Evolutionary conservation across 1,140 invertebrate species (phyloP), one percentile per base, ranked within the genome.

Genomic region (Chironomus tepperi): DNA sequence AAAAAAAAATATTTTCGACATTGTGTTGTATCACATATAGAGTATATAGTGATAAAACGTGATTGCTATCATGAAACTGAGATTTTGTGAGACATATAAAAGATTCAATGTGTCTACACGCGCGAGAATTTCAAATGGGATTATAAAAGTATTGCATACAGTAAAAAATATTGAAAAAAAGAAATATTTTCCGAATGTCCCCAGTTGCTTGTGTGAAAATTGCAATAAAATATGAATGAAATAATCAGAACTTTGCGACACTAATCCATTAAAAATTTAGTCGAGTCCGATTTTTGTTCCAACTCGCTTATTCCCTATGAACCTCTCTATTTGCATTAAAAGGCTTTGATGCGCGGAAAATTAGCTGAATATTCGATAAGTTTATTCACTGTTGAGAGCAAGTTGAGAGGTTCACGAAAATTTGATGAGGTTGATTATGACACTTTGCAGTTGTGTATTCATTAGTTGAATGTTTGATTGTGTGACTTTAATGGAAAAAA

Each of bases 251-350:
- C 16, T 70, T 8, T 70, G 65, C 65, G 65, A 70, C 65, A 70
- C 9, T 70, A 19, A 70, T 70, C 65, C 65, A 70, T 70, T 70
- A 70, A 70, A 70, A 70, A 70, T 70, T 70, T 19, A 70, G 12
- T 70, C 18, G 3, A 70, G 8, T 9, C 18, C 19, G 18, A 70
- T 70, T 16, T 70, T 67, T 67, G 15, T 10, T 18, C 47, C n/a
- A 57, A 57, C 47, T 57, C 12, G 24, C 24, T 34, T 34, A 34
- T 34, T 34, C 24, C 24, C 24, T 34, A 1, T 34, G 24, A 34
- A 1, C 24, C 24, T 34, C 24, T 34, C 24, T 34, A 34, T 34
- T 34, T 34, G 24, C 24, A 34, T 34, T 34, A 34, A 34, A 34
- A 34, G n/a, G 24, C 24, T 34, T 34, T 34, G 24, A 5, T 34